These are phyloP conservation scores for Bruchidius siliquastri DNA, from an alignment of 2,888 invertebrate species.

Conservation along the genomic window DNA sequence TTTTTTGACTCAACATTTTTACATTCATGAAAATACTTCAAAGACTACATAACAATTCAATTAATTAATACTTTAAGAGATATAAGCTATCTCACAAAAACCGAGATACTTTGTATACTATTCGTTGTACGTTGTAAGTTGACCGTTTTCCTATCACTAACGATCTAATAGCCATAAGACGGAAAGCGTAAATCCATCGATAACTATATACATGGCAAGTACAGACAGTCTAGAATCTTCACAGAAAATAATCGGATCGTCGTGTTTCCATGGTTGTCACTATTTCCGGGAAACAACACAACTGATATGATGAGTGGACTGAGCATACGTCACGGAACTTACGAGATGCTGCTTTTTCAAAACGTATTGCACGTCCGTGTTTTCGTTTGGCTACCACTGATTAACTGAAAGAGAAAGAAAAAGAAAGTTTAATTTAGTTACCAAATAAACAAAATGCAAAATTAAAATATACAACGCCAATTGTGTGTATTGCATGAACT, in stretches of 20 bases:
- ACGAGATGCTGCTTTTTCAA: conserved; percentile 24
- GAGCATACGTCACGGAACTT: background rate
- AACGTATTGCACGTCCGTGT: conserved; percentile 33
- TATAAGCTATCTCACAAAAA: too few relatives aligned
- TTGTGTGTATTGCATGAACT: too few relatives aligned
- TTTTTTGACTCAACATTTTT: too few relatives aligned
- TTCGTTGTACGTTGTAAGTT: too few relatives aligned
- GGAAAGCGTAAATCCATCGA: conserved; percentile 1
- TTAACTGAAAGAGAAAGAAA: conserved; percentile 29
- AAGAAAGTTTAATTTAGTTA: conserved; percentile 16
- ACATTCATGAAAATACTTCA: too few relatives aligned
- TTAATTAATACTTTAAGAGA: too few relatives aligned
- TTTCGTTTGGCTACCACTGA: conserved; percentile 29
- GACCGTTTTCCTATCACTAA: background rate
- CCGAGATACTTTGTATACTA: too few relatives aligned
- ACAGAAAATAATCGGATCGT: conserved; percentile 7
- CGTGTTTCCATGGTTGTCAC: background rate
- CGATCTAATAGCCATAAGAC: background rate
- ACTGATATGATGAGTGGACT: conserved; percentile 6
- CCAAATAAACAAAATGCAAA: conserved; percentile 14
- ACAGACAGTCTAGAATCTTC: background rate
- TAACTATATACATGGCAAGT: background rate
- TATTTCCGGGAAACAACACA: background rate
- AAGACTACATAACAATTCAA: too few relatives aligned
- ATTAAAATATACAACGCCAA: background rate